Evolutionary conservation across 2,888 invertebrate genomes (phyloP), one percentile per base, ranked within the genome.

Genomic region (Cristatella mucedo): DNA sequence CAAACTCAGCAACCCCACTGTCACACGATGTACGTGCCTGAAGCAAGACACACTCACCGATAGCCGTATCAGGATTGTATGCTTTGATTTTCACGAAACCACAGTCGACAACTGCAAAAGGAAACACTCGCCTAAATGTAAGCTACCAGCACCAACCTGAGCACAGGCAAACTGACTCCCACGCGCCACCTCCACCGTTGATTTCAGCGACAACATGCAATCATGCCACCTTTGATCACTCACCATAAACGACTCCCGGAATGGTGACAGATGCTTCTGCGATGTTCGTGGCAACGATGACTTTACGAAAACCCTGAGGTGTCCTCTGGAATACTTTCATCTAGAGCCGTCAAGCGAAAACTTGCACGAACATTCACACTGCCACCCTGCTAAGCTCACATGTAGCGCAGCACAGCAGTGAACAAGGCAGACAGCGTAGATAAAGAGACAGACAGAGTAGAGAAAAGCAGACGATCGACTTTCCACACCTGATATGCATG

Each of bases 211-310:
- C n/a, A n/a, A 11, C 11, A 34, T 9, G 20, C 6, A 22, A 21
- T 32, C 16, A 11, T 32, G 6, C n/a, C 7, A 32, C 7, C 16
- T 32, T 29, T 16, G 19, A n/a, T 18, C 18, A 46, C 61, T 68
- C 67, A 84, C 84, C 83, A 65, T 86, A 87, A 21, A 78, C 78
- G 46, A 97, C 77, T 19, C 89, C 89, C 3, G 82, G 78, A 54
- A 95, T 87, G 0, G 95, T 95, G 15, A 95, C 76, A 1, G 91
- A 89, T 0, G 95, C 85, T 67, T 97, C 95, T 0, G 95, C 93
- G 39, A 97, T 82, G 59, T 95, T 95, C 0, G 93, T 95, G 0
- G 93, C 82, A 3, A 95, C 70, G 0, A 97, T 76, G 18, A 93
- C 77, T 68, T 93, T 95, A 21, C 95, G 71, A 0, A 76, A 74